These are phyloP conservation scores for Hippopotamus amphibius DNA, from an alignment of 2,113 vertebrate species.

Conservation along the genomic window DNA sequence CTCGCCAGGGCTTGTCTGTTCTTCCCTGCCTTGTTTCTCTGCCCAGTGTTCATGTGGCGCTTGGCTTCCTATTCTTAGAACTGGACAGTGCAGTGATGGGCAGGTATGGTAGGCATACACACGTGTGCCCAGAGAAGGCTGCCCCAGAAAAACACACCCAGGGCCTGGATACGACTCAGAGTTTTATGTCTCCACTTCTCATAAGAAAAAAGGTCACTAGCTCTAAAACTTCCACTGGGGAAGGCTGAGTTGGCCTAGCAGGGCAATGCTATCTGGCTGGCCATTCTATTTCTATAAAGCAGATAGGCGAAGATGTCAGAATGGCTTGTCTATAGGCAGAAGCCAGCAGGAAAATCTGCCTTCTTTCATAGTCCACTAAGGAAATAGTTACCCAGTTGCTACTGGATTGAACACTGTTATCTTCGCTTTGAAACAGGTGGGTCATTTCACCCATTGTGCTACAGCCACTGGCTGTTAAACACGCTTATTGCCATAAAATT, in stretches of 20 bases:
- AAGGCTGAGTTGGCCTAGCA: neutral
- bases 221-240: constrained; percentile 20
- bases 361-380: neutral
- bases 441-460: neutral
- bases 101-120: constrained; percentile 33
- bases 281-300: neutral
- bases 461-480: neutral
- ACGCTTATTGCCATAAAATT: neutral
- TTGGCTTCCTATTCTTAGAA: constrained; percentile 74
- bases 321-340: neutral
- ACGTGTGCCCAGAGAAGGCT: constrained; percentile 12
- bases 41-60: constrained; percentile 78
- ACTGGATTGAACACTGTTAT: neutral
- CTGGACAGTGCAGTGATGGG: neutral
- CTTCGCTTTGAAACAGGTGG: neutral
- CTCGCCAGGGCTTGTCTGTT: constrained; percentile 75
- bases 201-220: constrained; percentile 34
- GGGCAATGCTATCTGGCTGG: neutral
- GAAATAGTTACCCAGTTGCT: neutral
- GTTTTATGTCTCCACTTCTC: constrained; percentile 24
- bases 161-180: neutral
- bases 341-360: neutral
- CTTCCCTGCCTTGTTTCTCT: constrained; percentile 81
- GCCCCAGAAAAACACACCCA: constrained; percentile 19
- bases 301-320: neutral